Base-by-base conservation (phyloP, 2,888 invertebrate genomes). In the Lamproptera curius region DNA sequence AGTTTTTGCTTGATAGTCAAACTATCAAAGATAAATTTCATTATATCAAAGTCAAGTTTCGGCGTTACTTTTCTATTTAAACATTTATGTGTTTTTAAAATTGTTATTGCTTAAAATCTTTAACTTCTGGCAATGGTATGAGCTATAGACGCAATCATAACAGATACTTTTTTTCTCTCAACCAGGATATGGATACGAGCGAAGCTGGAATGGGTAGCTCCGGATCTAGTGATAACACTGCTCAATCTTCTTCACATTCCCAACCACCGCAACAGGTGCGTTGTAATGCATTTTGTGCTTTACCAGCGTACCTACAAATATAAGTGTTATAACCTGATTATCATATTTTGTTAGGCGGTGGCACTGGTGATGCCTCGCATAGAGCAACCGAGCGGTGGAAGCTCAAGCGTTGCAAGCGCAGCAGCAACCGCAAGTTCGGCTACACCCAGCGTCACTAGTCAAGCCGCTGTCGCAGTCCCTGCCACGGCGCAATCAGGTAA, bases 291-390 rank as follows among this genome's bases (percentile, higher is more conserved):
- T n/a, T n/a, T n/a, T n/a, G n/a, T n/a, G n/a, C n/a, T n/a, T n/a
- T n/a, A n/a, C n/a, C n/a, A n/a, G n/a, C n/a, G n/a, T n/a, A n/a
- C n/a, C 6, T 43, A 15, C 9, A 35, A 36, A 2, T 11, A 35
- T 16, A 3, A n/a, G n/a, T n/a, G 20, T 20, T 6, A 23, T 23
- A 9, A 14, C 10, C 6, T 34, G n/a, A n/a, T n/a, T n/a, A n/a
- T n/a, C n/a, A 20, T 20, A 6, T 20, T 11, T 13, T 46, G 23
- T 4, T 89, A 93, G 85, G 92, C 91, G 0, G 93, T 93, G 5
- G 93, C 93, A 0, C 76, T 93, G 53, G 93, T 93, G 14, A 86
- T 92, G 60, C 93, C 93, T 0, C 89, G 93, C 48, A 90, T 92
- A 46, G 93, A 93, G 59, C 92, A 91, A 61, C 91, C 92, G 1